Percentiles rank a stretch among this genome's conserved stretches.
Evolutionary conservation across 2,113 vertebrate genomes (phyloP).

Genomic region (Naja naja): DNA sequence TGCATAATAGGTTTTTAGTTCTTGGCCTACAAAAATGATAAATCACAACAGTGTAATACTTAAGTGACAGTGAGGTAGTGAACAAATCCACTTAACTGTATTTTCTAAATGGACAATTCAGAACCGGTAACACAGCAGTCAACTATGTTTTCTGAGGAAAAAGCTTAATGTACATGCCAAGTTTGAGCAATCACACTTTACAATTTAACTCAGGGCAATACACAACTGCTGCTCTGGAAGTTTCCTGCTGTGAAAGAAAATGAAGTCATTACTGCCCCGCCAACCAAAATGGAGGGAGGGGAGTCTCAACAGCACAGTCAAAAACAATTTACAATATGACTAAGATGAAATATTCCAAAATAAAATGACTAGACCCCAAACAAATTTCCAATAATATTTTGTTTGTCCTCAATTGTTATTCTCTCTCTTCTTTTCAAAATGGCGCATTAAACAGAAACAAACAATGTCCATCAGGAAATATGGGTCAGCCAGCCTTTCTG

Average conservation of each 20-base stretch:
- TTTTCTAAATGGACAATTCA: background rate
- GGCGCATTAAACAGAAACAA: background rate
- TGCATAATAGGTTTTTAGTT: background rate
- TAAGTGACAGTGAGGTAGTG: background rate
- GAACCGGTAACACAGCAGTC: rapidly evolving
- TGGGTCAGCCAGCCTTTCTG: background rate
- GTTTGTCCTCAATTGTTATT: background rate
- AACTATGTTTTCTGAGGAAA: conserved; percentile 29
- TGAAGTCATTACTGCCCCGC: background rate
- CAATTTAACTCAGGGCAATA: conserved; percentile 57
- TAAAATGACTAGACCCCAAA: background rate
- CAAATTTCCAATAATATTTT: background rate
- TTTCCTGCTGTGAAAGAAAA: conserved; percentile 58
- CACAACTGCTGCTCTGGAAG: conserved; percentile 59
- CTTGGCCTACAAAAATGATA: background rate
- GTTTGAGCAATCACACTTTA: conserved; percentile 45
- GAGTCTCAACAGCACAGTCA: background rate
- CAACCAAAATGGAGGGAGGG: background rate
- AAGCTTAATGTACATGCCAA: conserved; percentile 48
- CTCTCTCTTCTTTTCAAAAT: background rate
- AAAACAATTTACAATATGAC: background rate
- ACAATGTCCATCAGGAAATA: background rate
- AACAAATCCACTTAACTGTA: conserved; percentile 23
- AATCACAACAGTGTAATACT: background rate
- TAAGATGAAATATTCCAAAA: background rate